Conservation (phyloP, 1,140 invertebrate genomes). For the Lepeophtheirus salmonis region DNA sequence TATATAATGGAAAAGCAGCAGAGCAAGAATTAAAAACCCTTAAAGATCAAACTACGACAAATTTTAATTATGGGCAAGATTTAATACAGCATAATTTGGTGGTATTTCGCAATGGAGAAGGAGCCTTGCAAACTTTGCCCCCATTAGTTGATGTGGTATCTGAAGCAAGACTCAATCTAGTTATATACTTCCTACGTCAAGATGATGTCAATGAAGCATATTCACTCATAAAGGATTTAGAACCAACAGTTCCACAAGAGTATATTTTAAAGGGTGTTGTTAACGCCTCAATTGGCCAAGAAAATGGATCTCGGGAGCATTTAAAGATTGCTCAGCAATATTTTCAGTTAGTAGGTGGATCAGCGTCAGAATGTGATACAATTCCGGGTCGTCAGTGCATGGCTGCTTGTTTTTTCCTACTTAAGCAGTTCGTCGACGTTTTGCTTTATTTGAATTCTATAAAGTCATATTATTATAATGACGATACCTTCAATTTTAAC, state of each 20-base stretch:
- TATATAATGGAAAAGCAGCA: slow-evolving; percentile 85
- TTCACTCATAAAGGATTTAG: slow-evolving; percentile 40
- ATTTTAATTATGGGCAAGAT: slow-evolving; percentile 72
- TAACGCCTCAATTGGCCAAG: slow-evolving; percentile 72
- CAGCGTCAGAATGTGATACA: slow-evolving; percentile 83
- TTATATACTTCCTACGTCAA: slow-evolving; percentile 81
- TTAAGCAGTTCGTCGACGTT: slow-evolving; percentile 87
- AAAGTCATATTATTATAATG: slow-evolving; percentile 84
- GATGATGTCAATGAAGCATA: slow-evolving; percentile 76
- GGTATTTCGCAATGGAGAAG: slow-evolving; percentile 84
- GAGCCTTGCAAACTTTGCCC: slow-evolving; percentile 72
- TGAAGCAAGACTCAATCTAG: slow-evolving; percentile 85
- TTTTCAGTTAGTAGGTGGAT: slow-evolving; percentile 86
- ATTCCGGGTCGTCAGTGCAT: slow-evolving; percentile 75
- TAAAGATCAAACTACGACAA: slow-evolving; percentile 44
- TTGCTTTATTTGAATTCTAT: slow-evolving; percentile 89
- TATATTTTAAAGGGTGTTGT: slow-evolving; percentile 93
- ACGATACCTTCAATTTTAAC: slow-evolving; percentile 94
- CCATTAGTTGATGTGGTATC: slow-evolving; percentile 82
- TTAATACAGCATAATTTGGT: slow-evolving; percentile 87
- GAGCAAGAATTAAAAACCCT: slow-evolving; percentile 38
- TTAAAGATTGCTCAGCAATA: slow-evolving; percentile 87
- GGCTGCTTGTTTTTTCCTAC: slow-evolving; percentile 86
- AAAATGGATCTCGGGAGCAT: slow-evolving; percentile 52
- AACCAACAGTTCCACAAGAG: slow-evolving; percentile 80